These are phyloP conservation scores for Eristalinus aeneus DNA, from an alignment of 2,888 invertebrate species.

Conservation along the genomic window DNA sequence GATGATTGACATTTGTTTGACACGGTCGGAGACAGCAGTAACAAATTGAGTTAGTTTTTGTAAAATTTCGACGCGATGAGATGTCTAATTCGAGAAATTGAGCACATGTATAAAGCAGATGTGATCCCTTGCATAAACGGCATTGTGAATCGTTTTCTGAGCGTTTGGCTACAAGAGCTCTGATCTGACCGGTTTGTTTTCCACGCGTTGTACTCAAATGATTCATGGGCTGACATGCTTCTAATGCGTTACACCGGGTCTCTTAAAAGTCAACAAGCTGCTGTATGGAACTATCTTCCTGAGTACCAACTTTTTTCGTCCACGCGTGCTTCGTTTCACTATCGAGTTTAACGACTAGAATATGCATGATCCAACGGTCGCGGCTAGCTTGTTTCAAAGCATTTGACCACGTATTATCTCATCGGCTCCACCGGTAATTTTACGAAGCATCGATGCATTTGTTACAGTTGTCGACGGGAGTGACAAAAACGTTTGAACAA, in stretches of 20 bases:
- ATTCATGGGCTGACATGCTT: constrained; percentile 2
- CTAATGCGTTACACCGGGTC: not conserved
- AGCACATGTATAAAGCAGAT: not conserved
- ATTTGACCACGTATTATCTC: not conserved
- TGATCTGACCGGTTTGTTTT: constrained; percentile 4
- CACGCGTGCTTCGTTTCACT: not conserved
- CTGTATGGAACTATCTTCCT: not conserved
- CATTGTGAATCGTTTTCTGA: not conserved
- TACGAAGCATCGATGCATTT: not conserved
- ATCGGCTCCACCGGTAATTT: not conserved
- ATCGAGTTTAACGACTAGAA: not conserved
- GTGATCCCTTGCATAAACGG: not conserved
- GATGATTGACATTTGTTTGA: not conserved
- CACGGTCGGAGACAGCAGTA: constrained; percentile 4
- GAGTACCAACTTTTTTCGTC: not conserved
- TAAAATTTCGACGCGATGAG: not conserved
- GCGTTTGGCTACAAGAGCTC: not conserved
- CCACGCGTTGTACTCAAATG: not conserved
- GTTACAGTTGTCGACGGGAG: not conserved
- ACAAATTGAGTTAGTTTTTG: constrained; percentile 10
- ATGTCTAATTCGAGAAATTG: constrained; percentile 23
- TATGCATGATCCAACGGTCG: not conserved
- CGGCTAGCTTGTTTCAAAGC: not conserved
- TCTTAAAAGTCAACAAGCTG: constrained; percentile 7
- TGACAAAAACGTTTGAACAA: too few species aligned